A percentile compares a stretch with the other conserved stretches of the same genome.
phyloP scores from a whole-genome alignment of 2,797 vertebrate species.

The Thamnophis elegans region DNA sequence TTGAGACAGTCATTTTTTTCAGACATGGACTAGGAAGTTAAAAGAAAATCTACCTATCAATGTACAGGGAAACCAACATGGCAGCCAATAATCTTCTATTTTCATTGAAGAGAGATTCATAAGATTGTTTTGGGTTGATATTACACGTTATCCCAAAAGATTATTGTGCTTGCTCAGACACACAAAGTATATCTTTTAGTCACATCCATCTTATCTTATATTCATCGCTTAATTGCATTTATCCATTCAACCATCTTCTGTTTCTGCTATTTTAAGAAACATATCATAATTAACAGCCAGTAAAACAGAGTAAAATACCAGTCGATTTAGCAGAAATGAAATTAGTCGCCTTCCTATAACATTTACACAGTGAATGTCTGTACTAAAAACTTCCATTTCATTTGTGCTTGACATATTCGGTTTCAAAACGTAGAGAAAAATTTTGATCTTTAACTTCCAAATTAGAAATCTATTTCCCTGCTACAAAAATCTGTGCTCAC shows the following conservation, averaged over 20 bases:
- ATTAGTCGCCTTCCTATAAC: not conserved
- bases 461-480: not conserved
- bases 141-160: not conserved
- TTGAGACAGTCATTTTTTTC: not conserved
- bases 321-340: too few relatives aligned
- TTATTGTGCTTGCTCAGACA: not conserved
- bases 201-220: not conserved
- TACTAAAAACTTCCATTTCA: not conserved
- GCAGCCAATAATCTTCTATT: not conserved
- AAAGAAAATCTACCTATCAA: not conserved
- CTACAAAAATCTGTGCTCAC: not conserved
- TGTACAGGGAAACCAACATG: not conserved
- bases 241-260: not conserved
- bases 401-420: not conserved
- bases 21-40: not conserved
- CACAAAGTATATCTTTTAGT: not conserved
- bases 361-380: not conserved
- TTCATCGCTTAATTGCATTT: not conserved
- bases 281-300: not conserved
- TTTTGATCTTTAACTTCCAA: not conserved
- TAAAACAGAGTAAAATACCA: not conserved
- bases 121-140: not conserved
- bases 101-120: not conserved
- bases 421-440: not conserved
- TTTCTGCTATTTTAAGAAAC: not conserved